A percentile compares a stretch with the other conserved stretches of the same genome.
Conservation (phyloP, 2,888 invertebrate genomes). For the Chalcis sispes region DNA sequence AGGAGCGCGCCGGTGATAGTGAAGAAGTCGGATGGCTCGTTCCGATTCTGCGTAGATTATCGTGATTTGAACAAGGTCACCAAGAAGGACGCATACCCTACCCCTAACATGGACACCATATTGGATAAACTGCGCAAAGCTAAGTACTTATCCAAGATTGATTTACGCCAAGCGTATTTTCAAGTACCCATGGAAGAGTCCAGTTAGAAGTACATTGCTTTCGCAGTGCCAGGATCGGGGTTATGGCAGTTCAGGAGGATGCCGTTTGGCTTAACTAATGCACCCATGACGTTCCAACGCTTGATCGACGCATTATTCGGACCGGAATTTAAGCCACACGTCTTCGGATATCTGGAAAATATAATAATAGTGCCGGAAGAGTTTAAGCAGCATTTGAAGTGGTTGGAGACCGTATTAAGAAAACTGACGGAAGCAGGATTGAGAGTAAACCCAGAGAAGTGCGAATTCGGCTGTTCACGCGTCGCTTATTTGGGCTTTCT, state of each 20-base stretch:
- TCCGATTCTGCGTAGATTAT: no score
- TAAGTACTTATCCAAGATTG: neutral
- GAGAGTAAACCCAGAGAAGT: neutral
- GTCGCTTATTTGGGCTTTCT: neutral
- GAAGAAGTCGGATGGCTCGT: no score
- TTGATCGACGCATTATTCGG: neutral
- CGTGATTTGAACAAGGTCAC: no score
- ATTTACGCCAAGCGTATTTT: neutral
- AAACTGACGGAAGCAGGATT: neutral
- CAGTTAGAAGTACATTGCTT: constrained; percentile 1
- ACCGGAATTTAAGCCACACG: neutral
- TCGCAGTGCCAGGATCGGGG: neutral
- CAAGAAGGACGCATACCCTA: no score
- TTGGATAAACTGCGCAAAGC: no score
- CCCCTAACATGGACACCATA: no score
- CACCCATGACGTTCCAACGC: neutral
- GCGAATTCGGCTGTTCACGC: neutral
- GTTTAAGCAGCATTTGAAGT: neutral
- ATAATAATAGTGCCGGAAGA: neutral
- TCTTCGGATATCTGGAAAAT: constrained; percentile 15
- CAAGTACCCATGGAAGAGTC: neutral
- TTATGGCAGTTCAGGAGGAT: neutral
- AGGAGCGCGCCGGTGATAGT: no score
- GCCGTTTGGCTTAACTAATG: neutral
- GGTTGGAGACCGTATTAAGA: no score